Evolutionary conservation across 2,113 vertebrate genomes (phyloP), one percentile per base, ranked within the genome.

Genomic region (Eclectus roratus): DNA sequence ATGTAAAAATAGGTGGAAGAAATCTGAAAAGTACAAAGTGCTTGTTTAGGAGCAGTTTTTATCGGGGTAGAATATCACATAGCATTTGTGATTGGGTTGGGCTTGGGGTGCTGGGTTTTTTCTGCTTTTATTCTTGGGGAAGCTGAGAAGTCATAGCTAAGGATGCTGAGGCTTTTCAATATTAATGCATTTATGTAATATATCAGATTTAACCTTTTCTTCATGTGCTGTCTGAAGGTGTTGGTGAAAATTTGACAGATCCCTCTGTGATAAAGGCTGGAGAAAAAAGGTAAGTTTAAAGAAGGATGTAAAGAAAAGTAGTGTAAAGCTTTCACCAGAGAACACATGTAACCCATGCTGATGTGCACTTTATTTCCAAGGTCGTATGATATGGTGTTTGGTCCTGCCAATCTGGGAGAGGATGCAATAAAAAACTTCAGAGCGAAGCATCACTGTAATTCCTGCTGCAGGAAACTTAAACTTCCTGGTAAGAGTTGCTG

Each of bases 231-330:
- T 97, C 49, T 97, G 86, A 96, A 99, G 99, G 99, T 72, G 99
- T 99, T 31, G 99, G 99, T 80, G 99, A 99, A 97, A 99, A 99
- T 96, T 97, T 99, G 97, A 99, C 99, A 13, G 99, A 99, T 96
- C 99, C 99, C 2, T 99, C 99, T 9, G 99, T 99, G 80, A 99
- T 99, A 94, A 99, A 99, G 97, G 99, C 99, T 88, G 99, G 99
- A 93, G 99, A 99, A 97, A 99, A 99, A 94, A 99, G 99, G 99
- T 99, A 96, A 98, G 97, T 44, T 25, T 93, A 50, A 91, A 85
- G 58, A 71, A 74, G 41, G 44, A 73, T 69, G 80, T 56, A 60
- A 60, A 83, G 31, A 58, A 2, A 64, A 93, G 4, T 16, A n/a
- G 33, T 63, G 10, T 0, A 37, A 41, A 55, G 31, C 33, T 85